Evolutionary conservation across 2,888 invertebrate species (phyloP).

Genomic region (Schrankia costaestrigalis): DNA sequence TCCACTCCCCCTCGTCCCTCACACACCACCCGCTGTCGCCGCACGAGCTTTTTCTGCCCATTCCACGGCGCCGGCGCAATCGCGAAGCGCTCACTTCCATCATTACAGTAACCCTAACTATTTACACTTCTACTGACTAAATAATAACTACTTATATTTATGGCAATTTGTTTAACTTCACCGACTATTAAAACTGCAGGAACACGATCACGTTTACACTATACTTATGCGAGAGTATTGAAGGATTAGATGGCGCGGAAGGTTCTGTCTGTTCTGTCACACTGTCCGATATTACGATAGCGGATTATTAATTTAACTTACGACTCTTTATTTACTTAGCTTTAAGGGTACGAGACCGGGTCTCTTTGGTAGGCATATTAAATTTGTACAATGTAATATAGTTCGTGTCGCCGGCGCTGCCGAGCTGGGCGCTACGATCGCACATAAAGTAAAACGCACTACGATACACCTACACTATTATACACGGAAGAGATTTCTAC

Average conservation of each 20-base stretch:
- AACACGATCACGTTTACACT: conserved; percentile 80
- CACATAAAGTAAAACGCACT: conserved; percentile 67
- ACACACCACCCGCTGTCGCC: conserved; percentile 44
- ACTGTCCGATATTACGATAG: conserved; percentile 62
- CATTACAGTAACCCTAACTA: conserved; percentile 68
- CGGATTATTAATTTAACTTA: conserved; percentile 72
- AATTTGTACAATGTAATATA: conserved; percentile 80
- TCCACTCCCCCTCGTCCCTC: conserved; percentile 27
- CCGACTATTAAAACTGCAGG: conserved; percentile 79
- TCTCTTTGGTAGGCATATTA: conserved; percentile 81
- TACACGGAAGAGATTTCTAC: conserved; percentile 80
- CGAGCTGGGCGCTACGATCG: conserved; percentile 55
- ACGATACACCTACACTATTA: conserved; percentile 76
- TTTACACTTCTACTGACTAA: conserved; percentile 76
- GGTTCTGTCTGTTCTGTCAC: conserved; percentile 65
- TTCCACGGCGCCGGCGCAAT: conserved; percentile 71
- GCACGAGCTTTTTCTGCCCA: conserved; percentile 68
- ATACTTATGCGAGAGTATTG: conserved; percentile 79
- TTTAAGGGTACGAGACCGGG: conserved; percentile 81
- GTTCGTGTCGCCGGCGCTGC: conserved; percentile 63
- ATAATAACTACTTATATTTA: conserved; percentile 79
- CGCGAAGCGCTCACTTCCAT: conserved; percentile 68
- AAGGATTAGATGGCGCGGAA: conserved; percentile 75
- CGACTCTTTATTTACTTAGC: conserved; percentile 75
- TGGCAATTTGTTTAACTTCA: conserved; percentile 81